phyloP scores from a whole-genome alignment of 2,113 vertebrate species.

The Aythya baeri region DNA sequence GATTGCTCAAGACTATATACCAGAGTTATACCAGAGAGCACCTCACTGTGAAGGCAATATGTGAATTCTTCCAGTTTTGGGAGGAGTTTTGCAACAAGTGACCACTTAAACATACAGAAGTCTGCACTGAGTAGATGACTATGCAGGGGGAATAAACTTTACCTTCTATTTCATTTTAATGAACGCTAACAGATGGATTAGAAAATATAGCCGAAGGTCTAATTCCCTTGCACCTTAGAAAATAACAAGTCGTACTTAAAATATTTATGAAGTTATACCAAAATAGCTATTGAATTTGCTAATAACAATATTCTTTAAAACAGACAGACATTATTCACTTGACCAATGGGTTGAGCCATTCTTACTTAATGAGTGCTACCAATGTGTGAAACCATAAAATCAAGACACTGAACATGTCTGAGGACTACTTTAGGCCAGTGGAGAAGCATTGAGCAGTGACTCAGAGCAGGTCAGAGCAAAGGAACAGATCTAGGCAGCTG shows the following conservation, averaged over 20 bases:
- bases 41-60: neutral
- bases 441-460: neutral
- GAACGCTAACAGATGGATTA: neutral
- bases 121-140: neutral
- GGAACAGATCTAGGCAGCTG: neutral
- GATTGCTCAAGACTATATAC: neutral
- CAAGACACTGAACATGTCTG: neutral
- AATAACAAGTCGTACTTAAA: neutral
- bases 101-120: neutral
- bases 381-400: neutral
- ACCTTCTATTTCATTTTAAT: neutral
- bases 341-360: neutral
- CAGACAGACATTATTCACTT: neutral
- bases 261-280: neutral
- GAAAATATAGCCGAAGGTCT: neutral
- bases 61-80: neutral
- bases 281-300: neutral
- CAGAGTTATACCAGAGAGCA: neutral
- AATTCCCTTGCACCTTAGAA: neutral
- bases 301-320: neutral
- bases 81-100: neutral
- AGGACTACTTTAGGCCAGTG: neutral
- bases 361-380: neutral
- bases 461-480: neutral
- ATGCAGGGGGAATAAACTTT: neutral